Percentiles rank a stretch among this genome's conserved stretches.
Conservation (phyloP, 2,797 vertebrate species). For the Columba guinea region DNA sequence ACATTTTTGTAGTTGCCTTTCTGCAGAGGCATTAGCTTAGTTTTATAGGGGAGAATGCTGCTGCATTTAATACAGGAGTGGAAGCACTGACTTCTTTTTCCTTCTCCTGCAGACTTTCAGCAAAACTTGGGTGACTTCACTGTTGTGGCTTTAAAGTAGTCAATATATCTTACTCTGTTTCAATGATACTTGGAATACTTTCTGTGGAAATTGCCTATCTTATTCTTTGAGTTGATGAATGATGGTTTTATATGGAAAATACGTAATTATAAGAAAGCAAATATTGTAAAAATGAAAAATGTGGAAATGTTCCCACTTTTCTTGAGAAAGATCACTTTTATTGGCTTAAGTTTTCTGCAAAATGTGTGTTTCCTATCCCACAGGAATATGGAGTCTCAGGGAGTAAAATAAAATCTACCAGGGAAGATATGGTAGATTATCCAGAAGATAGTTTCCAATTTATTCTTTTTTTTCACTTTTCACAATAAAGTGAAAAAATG, state of each 20-base stretch:
- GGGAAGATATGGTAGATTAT: background rate
- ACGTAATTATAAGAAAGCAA: background rate
- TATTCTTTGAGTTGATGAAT: background rate
- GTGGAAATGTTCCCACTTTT: background rate
- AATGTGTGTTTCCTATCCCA: background rate
- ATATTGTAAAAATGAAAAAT: background rate
- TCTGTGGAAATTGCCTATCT: background rate
- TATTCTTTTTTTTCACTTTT: background rate
- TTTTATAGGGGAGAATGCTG: background rate
- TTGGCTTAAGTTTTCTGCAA: background rate
- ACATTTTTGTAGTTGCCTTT: background rate
- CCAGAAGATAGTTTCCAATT: background rate
- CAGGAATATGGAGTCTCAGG: background rate
- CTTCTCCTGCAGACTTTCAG: background rate
- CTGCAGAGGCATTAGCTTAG: background rate
- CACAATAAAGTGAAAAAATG: background rate
- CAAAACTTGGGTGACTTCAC: background rate
- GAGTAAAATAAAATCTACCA: background rate
- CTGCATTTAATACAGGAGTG: background rate
- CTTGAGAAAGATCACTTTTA: background rate
- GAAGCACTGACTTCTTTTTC: background rate
- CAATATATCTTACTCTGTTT: background rate
- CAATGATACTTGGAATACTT: background rate
- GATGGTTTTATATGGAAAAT: background rate
- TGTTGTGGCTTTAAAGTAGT: background rate